Base-by-base conservation (phyloP, 1,140 invertebrate species). In the Trissolcus basalis region DNA sequence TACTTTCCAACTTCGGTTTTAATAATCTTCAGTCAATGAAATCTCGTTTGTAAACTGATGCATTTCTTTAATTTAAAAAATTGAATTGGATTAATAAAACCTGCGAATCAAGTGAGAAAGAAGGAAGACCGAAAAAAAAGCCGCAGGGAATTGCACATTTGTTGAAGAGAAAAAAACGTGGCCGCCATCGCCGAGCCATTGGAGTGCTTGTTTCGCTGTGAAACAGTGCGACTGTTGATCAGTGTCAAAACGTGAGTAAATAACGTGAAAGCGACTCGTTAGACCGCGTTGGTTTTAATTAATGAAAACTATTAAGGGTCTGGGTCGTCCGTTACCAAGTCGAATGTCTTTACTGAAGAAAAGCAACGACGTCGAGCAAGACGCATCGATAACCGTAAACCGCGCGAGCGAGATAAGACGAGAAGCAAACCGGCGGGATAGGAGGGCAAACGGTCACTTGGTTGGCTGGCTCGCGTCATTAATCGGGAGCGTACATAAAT, bases 251-350 rank as follows among this genome's bases (percentile, higher is more conserved):
- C n/a, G 27, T 10, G 19, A n/a, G 35, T 55, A 56, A 61, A 61
- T 61, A 70, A 70, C 50, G 41, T 19, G 45, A 10, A 48, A 8
- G 33, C 44, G 39, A 59, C 55, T 69, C 39, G 56, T 54, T 55
- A 61, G 43, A 13, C 36, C 39, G 15, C 14, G 45, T 5, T 50
- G n/a, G 60, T 14, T 64, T 64, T 72, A 72, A 72, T 72, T 72
- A 72, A 55, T 59, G 69, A 59, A 64, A 64, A 64, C 60, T 72
- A 72, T 64, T 64, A 64, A 41, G 48, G 48, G 47, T 47, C 53
- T 47, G 19, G 36, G 58, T 61, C 58, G n/a, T 70, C 51, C 39
- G 48, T 27, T 27, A 27, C 19, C 19, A 9, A 19, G 33, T 15
- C 51, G 51, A 64, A 45, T 47, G 14, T 63, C 59, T 63, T 64